Percentiles rank a stretch among this genome's conserved stretches.
phyloP scores from a whole-genome alignment of 2,113 vertebrate genomes.

The Baryphthengus martii region DNA sequence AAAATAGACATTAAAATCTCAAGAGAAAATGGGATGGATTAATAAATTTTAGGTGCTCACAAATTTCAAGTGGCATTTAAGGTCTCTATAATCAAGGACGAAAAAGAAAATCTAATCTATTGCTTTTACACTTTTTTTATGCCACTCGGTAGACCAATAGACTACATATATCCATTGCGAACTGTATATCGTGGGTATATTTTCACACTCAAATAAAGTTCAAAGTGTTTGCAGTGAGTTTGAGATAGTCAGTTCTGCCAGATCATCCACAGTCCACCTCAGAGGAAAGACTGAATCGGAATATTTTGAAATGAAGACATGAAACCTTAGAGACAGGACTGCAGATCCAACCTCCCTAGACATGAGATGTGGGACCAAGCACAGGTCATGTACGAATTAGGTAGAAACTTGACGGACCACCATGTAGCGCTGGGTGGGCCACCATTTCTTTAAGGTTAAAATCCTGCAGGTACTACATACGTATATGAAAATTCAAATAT shows the following conservation, averaged over 20 bases:
- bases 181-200: background rate
- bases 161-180: background rate
- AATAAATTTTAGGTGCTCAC: background rate
- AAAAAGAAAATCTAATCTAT: background rate
- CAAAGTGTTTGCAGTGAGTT: background rate
- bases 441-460: background rate
- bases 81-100: background rate
- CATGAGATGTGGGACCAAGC: background rate
- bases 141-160: background rate
- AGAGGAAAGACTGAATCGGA: background rate
- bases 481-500: background rate
- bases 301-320: background rate
- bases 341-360: background rate
- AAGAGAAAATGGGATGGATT: background rate
- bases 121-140: background rate
- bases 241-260: background rate
- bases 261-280: background rate
- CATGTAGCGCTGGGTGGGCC: background rate
- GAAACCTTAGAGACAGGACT: background rate
- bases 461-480: rapidly evolving
- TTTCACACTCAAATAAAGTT: background rate
- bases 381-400: background rate
- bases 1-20: background rate
- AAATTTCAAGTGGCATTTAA: background rate
- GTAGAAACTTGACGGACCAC: background rate